Conservation (phyloP, 1,140 invertebrate species). For the Euura saliciscinereae region DNA sequence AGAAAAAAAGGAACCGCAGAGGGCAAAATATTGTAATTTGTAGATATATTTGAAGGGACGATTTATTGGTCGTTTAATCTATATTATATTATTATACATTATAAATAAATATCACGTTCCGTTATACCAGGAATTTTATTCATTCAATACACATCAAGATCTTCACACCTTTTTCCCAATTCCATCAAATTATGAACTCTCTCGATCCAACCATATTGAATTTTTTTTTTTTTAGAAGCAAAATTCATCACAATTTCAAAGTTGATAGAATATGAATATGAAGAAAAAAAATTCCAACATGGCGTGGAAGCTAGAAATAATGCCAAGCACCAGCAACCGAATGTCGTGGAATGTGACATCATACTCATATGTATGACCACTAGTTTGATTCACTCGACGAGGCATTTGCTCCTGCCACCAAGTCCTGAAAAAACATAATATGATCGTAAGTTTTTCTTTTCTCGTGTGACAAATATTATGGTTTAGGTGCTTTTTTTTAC, state of each 20-base stretch:
- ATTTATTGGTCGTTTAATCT: slow-evolving; percentile 20
- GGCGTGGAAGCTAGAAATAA: too few species aligned
- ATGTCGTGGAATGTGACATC: too few species aligned
- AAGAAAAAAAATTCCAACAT: too few species aligned
- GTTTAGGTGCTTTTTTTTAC: slow-evolving; percentile 35
- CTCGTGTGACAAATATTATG: neutral
- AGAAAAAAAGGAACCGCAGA: slow-evolving; percentile 11
- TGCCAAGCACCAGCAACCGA: too few species aligned
- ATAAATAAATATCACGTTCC: slow-evolving; percentile 35
- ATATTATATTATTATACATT: slow-evolving; percentile 25
- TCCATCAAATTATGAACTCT: too few species aligned
- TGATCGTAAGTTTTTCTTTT: slow-evolving; percentile 10
- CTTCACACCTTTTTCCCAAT: too few species aligned
- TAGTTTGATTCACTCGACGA: neutral
- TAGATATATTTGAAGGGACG: slow-evolving; percentile 25
- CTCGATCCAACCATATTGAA: too few species aligned
- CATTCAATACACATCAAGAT: too few species aligned
- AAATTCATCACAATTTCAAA: too few species aligned
- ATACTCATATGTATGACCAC: neutral
- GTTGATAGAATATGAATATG: too few species aligned
- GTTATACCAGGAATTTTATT: slow-evolving; percentile 14
- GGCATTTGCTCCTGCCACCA: neutral
- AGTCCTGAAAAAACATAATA: neutral
- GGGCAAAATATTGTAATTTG: slow-evolving; percentile 30
- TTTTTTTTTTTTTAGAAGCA: too few species aligned